Conservation (phyloP, 2,113 vertebrate species). For the Progne subis region DNA sequence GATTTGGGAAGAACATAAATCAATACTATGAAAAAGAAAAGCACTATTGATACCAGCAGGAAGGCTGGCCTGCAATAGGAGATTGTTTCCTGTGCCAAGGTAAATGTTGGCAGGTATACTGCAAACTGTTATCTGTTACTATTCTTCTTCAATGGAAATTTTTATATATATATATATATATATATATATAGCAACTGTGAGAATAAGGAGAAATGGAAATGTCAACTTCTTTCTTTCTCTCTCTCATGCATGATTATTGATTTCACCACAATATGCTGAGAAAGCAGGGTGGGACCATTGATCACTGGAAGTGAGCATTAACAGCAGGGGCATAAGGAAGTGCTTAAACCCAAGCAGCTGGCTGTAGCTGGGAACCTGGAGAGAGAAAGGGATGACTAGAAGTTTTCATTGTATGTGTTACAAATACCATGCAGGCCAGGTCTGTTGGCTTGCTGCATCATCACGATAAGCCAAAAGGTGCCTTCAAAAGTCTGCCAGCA, state of each 20-base stretch:
- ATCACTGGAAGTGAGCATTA: not conserved
- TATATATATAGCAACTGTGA: not conserved
- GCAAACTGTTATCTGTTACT: not conserved
- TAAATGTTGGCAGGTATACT: not conserved
- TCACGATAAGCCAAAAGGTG: not conserved
- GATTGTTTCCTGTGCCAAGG: not conserved
- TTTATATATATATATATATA: not conserved
- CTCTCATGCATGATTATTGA: not conserved
- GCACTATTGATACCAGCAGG: not conserved
- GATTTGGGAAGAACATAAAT: not conserved
- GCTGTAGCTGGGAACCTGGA: not conserved
- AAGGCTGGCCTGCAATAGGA: not conserved
- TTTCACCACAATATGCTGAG: conserved; percentile 4
- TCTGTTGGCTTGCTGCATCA: not conserved
- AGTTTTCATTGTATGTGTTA: not conserved
- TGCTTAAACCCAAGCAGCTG: conserved; percentile 16
- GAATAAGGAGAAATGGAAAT: not conserved
- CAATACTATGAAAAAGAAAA: not conserved
- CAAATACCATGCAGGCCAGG: not conserved
- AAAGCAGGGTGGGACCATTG: not conserved
- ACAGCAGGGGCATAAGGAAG: conserved; percentile 12
- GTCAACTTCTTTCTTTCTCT: not conserved
- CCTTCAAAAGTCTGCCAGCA: conserved; percentile 21
- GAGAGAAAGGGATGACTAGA: not conserved
- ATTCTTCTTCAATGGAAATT: not conserved